phyloP scores from a whole-genome alignment of 2,888 invertebrate species.

The Drosophila anomalata region DNA sequence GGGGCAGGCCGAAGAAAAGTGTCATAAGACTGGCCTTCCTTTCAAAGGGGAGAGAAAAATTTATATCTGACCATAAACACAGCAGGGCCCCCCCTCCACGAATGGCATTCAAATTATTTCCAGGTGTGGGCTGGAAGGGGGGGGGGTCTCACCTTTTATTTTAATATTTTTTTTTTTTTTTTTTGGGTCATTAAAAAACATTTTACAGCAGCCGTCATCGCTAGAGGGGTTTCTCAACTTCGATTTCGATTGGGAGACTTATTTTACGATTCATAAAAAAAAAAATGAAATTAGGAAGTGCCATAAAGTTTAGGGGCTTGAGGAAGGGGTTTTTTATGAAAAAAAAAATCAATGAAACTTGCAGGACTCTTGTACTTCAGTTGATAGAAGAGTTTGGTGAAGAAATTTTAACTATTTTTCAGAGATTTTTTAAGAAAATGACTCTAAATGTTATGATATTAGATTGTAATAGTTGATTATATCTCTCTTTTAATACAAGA shows the following conservation, averaged over 20 bases:
- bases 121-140: constrained; percentile 9
- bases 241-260: constrained; percentile 32
- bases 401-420: too few relatives aligned
- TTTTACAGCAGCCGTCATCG: constrained; percentile 47
- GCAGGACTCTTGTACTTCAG: too few relatives aligned
- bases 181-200: constrained; percentile 66
- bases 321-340: too few relatives aligned
- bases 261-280: constrained; percentile 50
- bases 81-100: constrained; percentile 31
- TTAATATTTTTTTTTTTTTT: constrained; percentile 68
- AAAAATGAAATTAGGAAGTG: too few relatives aligned
- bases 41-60: constrained; percentile 17
- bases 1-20: constrained; percentile 57
- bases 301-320: too few relatives aligned
- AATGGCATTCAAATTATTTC: constrained; percentile 29
- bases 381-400: too few relatives aligned
- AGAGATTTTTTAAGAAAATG: too few relatives aligned
- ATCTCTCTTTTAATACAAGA: too few relatives aligned
- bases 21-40: constrained; percentile 59
- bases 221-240: constrained; percentile 31
- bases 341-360: too few relatives aligned
- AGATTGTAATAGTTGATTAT: too few relatives aligned
- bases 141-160: constrained; percentile 67
- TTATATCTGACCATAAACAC: constrained; percentile 63
- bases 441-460: too few relatives aligned